phyloP scores from a whole-genome alignment of 2,888 invertebrate genomes.

The Spilarctia lutea region DNA sequence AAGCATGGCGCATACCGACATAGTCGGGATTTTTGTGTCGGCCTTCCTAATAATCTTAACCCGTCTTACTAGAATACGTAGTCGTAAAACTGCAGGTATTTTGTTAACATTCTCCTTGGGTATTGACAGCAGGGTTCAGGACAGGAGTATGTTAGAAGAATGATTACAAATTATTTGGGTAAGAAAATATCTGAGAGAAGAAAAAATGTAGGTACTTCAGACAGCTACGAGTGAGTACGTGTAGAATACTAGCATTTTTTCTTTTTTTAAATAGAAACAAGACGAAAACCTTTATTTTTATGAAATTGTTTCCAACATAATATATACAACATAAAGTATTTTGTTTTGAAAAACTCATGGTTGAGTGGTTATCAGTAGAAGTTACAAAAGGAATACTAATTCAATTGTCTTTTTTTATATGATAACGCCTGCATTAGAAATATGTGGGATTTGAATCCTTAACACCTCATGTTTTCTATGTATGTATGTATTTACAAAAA shows the following conservation, averaged over 20 bases:
- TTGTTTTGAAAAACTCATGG: no score
- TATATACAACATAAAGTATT: no score
- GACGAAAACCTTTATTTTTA: no score
- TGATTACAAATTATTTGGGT: constrained; percentile 8
- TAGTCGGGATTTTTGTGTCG: constrained; percentile 13
- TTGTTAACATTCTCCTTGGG: constrained; percentile 15
- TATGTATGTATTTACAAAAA: no score
- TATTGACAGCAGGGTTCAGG: constrained; percentile 11
- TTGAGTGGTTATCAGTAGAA: no score
- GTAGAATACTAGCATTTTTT: not conserved
- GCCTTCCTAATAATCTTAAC: constrained; percentile 15
- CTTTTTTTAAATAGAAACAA: not conserved
- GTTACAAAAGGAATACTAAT: no score
- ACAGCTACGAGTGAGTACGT: not conserved
- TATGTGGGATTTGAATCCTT: no score
- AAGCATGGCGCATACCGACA: constrained; percentile 1
- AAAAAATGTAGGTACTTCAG: not conserved
- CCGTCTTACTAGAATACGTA: constrained; percentile 19
- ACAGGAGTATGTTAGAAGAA: not conserved
- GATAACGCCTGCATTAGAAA: no score
- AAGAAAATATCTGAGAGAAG: not conserved
- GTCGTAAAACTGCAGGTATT: constrained; percentile 35
- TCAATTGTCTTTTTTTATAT: no score
- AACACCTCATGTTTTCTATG: no score
- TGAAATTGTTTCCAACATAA: no score